Base-by-base conservation (phyloP, 2,113 vertebrate species). In the Forbesichthys papilliferus region DNA sequence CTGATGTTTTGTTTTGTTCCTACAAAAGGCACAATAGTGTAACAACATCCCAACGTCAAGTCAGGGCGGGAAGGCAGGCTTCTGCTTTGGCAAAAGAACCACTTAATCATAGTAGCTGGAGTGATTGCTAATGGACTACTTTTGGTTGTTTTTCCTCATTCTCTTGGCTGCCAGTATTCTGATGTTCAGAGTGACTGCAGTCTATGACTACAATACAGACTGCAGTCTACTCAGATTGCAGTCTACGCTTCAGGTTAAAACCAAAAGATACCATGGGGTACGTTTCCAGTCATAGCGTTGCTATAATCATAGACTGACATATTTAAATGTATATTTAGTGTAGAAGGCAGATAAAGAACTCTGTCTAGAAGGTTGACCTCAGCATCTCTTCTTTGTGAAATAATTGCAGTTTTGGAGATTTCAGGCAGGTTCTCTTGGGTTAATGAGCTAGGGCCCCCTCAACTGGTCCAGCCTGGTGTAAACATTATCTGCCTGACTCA, bases 391-490 rank as follows among this genome's bases (percentile, higher is more conserved):
- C 48, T 68, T 4, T n/a, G 52, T 53, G 3, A 57, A 55, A 61
- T 18, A 56, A 7, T 11, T 60, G 74, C 34, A 56, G 27, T 70
- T 5, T 11, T 42, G 51, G 53, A 42, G 13, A 55, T 18, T 61
- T 61, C 11, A 33, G 10, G 33, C 47, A 8, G 51, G 58, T 66
- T 58, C 2, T 3, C 13, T 3, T 0, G 20, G 48, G 46, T 83
- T 77, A 93, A 13, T 89, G 92, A 36, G 67, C 78, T 85, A 95
- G 14, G 92, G 93, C 64, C 92, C 93, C 71, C 93, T 91, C 27
- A 96, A 90, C 83, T 95, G 93, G 82, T 93, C 93, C 61, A 96
- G 93, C 84, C 90, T 92, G 77, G 91, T 79, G 81, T 95, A 96
- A 78, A 96, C 89, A 33, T 96, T 86, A 9, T 96, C 95, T 0